phyloP scores from a whole-genome alignment of 2,113 vertebrate species.

The Globicephala melas region DNA sequence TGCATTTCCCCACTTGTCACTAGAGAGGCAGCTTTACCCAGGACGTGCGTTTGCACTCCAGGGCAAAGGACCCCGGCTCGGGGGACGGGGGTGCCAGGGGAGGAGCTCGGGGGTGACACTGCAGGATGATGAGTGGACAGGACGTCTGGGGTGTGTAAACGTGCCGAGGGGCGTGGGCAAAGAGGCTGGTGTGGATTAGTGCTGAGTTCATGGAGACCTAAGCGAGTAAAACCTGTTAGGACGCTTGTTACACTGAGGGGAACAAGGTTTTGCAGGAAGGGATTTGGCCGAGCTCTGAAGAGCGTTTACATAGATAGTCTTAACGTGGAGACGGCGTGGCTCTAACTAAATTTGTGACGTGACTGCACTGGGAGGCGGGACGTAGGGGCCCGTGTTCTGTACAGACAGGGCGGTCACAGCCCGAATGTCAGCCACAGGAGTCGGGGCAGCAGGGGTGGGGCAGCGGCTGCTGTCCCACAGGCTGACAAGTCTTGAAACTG shows the following conservation, averaged over 20 bases:
- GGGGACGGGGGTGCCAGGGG: too few relatives aligned
- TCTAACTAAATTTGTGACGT: fast-evolving
- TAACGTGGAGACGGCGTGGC: fast-evolving
- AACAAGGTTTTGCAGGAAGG: too few relatives aligned
- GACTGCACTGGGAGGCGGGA: background rate
- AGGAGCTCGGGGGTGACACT: background rate
- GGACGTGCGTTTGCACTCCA: background rate
- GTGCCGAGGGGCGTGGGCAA: fast-evolving
- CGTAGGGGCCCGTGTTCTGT: too few relatives aligned
- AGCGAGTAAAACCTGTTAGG: fast-evolving
- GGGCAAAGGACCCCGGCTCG: background rate
- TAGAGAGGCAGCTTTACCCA: background rate
- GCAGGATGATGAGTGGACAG: fast-evolving
- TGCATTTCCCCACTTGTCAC: too few relatives aligned
- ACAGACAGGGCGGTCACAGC: background rate
- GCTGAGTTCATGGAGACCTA: background rate
- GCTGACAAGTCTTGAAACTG: fast-evolving
- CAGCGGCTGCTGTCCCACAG: background rate
- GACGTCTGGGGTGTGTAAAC: background rate
- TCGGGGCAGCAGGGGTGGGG: background rate
- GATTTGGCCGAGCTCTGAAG: fast-evolving
- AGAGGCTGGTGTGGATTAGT: background rate
- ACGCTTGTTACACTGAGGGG: fast-evolving
- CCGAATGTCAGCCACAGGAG: background rate
- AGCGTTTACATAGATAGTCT: fast-evolving